Evolutionary conservation across 2,888 invertebrate genomes (phyloP).

Genomic region (Crioceris asparagi): DNA sequence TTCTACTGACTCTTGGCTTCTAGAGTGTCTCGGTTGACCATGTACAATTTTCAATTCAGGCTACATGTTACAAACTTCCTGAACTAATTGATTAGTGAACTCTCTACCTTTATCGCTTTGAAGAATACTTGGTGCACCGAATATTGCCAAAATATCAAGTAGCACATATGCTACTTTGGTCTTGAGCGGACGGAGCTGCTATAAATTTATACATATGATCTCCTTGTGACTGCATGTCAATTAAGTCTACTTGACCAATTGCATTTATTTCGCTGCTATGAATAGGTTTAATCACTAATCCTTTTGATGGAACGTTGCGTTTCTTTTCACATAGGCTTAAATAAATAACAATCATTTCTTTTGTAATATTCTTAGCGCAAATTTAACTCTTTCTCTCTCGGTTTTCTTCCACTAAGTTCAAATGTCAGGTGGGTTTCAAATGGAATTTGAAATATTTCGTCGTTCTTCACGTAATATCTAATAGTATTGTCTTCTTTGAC

Average conservation of each 20-base stretch:
- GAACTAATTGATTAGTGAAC: constrained; percentile 5
- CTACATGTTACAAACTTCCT: constrained; percentile 7
- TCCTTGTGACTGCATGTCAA: constrained; percentile 25
- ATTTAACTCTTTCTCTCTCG: constrained; percentile 16
- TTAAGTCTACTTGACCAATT: constrained; percentile 30
- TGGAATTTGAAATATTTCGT: too few relatives aligned
- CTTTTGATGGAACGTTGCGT: constrained; percentile 10
- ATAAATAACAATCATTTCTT: constrained; percentile 9
- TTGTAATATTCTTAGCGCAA: constrained; percentile 10
- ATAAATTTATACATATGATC: constrained; percentile 20
- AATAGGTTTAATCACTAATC: constrained; percentile 5
- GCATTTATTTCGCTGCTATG: constrained; percentile 21
- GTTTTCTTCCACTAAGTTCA: constrained; percentile 25
- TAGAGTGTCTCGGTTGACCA: constrained; percentile 12
- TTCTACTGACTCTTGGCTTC: constrained; percentile 5
- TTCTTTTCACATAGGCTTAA: constrained; percentile 17
- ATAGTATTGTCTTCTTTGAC: not conserved
- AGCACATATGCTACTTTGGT: constrained; percentile 21
- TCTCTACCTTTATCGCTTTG: constrained; percentile 22
- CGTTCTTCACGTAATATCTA: not conserved
- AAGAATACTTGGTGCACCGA: constrained; percentile 24
- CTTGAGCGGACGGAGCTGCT: constrained; percentile 19
- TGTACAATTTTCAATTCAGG: constrained; percentile 11
- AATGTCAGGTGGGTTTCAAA: constrained; percentile 18
- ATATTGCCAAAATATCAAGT: constrained; percentile 22